phyloP scores from a whole-genome alignment of 2,888 invertebrate genomes.

The Dolomedes plantarius region DNA sequence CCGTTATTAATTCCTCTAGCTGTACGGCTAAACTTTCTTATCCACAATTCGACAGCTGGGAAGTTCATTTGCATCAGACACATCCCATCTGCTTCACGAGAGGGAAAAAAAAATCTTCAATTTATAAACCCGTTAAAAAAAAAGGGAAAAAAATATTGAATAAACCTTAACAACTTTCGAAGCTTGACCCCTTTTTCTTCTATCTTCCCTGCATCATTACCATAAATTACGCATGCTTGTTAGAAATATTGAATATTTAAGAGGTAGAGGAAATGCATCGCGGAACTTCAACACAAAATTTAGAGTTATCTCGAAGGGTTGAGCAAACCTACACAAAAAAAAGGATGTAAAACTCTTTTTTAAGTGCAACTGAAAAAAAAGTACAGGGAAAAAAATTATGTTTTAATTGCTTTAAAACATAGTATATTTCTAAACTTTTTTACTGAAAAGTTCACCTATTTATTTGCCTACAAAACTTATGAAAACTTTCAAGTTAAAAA shows the following conservation, averaged over 20 bases:
- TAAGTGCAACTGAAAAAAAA: too few species aligned
- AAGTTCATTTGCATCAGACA: neutral
- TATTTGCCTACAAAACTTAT: too few species aligned
- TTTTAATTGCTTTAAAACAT: too few species aligned
- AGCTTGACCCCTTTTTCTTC: neutral
- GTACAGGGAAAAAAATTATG: too few species aligned
- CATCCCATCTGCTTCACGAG: neutral
- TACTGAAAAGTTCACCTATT: too few species aligned
- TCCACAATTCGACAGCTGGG: neutral
- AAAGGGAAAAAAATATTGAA: conserved; percentile 1
- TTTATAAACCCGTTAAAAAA: neutral
- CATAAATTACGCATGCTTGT: neutral
- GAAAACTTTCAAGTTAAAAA: too few species aligned
- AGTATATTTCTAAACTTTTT: too few species aligned
- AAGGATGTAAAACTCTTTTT: too few species aligned
- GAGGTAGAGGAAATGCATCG: neutral
- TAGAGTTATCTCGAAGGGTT: too few species aligned
- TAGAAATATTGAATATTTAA: neutral
- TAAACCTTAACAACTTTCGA: neutral
- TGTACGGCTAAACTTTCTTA: neutral
- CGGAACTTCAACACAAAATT: too few species aligned
- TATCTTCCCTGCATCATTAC: neutral
- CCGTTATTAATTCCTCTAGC: neutral
- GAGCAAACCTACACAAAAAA: too few species aligned
- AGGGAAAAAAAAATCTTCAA: neutral